These are phyloP conservation scores for Acomys russatus DNA, from an alignment of 2,797 vertebrate genomes.

Conservation along the genomic window DNA sequence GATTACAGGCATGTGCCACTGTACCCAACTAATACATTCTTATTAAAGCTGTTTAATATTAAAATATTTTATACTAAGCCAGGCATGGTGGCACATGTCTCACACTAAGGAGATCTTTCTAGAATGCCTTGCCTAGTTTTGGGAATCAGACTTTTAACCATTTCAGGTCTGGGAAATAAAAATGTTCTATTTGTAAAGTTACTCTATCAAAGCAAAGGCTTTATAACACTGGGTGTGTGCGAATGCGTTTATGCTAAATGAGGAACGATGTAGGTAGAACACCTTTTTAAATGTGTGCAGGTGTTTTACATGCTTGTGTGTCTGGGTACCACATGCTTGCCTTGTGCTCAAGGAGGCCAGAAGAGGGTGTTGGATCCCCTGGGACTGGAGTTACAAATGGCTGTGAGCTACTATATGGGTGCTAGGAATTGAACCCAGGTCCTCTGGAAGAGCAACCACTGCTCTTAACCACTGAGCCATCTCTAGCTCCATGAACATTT, in stretches of 20 bases:
- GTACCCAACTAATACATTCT: neutral
- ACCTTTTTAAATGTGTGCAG: neutral
- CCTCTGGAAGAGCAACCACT: neutral
- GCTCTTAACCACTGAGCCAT: neutral
- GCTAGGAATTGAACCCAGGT: neutral
- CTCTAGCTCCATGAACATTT: neutral
- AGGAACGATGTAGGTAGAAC: neutral
- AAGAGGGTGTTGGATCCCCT: neutral
- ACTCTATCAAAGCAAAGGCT: neutral
- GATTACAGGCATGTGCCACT: no score
- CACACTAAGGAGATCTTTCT: neutral
- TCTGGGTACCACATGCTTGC: neutral
- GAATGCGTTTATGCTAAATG: neutral
- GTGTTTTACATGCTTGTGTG: neutral
- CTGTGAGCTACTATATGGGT: neutral
- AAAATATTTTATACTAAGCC: neutral
- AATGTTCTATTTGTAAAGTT: neutral
- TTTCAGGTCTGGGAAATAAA: neutral
- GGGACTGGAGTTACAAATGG: neutral
- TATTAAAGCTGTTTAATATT: neutral
- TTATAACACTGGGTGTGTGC: neutral
- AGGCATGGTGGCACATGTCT: no score
- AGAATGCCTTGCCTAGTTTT: neutral
- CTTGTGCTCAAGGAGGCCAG: neutral
- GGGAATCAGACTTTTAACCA: constrained; percentile 1